A percentile compares a stretch with the other conserved stretches of the same genome.
Conservation (phyloP, 2,797 vertebrate genomes). For the Cirrhinus molitorella region DNA sequence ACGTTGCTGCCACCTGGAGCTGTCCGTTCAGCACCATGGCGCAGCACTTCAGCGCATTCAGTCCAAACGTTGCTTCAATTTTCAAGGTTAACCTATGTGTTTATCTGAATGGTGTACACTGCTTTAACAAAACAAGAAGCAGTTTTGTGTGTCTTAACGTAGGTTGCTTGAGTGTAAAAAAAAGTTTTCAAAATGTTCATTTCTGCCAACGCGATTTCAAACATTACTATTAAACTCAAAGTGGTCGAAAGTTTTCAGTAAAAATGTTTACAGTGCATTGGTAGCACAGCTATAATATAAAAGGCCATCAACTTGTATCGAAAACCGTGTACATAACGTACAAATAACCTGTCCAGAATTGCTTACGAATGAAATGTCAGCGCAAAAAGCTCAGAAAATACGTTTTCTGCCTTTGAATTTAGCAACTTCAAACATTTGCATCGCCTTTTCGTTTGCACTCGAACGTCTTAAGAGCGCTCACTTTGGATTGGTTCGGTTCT, state of each 20-base stretch:
- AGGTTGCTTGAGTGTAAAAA: neutral
- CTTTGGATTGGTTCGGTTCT: constrained; percentile 55
- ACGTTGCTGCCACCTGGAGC: constrained; percentile 46
- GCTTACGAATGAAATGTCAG: neutral
- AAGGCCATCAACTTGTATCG: neutral
- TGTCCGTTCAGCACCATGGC: constrained; percentile 64
- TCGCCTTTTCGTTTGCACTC: constrained; percentile 23
- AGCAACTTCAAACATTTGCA: constrained; percentile 11
- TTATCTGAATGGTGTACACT: neutral
- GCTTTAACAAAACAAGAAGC: neutral
- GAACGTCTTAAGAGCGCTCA: constrained; percentile 41
- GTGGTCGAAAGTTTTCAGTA: neutral
- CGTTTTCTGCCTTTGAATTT: neutral
- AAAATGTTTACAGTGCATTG: neutral
- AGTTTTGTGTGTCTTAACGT: neutral
- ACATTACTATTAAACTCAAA: neutral
- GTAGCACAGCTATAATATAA: neutral
- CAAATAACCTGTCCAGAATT: neutral
- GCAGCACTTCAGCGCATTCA: constrained; percentile 12
- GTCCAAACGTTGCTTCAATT: neutral
- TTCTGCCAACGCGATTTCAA: neutral
- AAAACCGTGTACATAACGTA: neutral
- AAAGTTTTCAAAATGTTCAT: neutral
- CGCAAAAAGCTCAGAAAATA: neutral
- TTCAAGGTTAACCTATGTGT: constrained; percentile 13